Conservation (phyloP, 2,888 invertebrate genomes). For the Drosophila pegasa region DNA sequence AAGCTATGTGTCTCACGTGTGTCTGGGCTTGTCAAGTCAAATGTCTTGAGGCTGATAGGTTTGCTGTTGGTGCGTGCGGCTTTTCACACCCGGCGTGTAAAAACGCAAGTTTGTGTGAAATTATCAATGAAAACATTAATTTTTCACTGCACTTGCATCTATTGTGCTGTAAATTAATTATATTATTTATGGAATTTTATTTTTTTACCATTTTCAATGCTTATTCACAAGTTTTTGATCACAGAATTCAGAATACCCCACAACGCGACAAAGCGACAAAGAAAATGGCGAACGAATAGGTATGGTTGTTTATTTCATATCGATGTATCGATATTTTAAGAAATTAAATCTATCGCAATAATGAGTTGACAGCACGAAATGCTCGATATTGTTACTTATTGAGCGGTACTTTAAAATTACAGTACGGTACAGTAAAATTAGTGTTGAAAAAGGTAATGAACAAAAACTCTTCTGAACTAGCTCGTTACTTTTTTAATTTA, state of each 20-base stretch:
- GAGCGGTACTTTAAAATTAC: conserved; percentile 16
- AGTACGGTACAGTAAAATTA: too few relatives aligned
- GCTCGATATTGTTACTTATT: not conserved
- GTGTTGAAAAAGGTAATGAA: not conserved
- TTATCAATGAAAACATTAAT: conserved; percentile 63
- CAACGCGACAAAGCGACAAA: conserved; percentile 71
- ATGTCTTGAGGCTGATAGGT: conserved; percentile 36
- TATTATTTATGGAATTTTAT: conserved; percentile 17
- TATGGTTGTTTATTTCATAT: conserved; percentile 16
- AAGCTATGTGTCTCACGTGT: conserved; percentile 63
- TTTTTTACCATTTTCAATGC: conserved; percentile 68
- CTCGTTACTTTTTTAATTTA: not conserved
- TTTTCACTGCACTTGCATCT: conserved; percentile 21
- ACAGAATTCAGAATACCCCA: conserved; percentile 67
- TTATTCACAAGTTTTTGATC: conserved; percentile 68
- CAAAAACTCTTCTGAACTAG: not conserved
- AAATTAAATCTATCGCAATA: conserved; percentile 2
- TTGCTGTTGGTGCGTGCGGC: conserved; percentile 39
- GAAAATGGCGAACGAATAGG: conserved; percentile 62
- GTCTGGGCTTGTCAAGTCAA: conserved; percentile 42
- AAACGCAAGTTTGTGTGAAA: conserved; percentile 47
- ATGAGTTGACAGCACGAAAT: not conserved
- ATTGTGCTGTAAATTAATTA: conserved; percentile 45
- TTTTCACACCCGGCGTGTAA: conserved; percentile 70
- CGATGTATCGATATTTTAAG: conserved; percentile 32